Evolutionary conservation across 2,888 invertebrate species (phyloP).

Genomic region (Lochmaea capreae): DNA sequence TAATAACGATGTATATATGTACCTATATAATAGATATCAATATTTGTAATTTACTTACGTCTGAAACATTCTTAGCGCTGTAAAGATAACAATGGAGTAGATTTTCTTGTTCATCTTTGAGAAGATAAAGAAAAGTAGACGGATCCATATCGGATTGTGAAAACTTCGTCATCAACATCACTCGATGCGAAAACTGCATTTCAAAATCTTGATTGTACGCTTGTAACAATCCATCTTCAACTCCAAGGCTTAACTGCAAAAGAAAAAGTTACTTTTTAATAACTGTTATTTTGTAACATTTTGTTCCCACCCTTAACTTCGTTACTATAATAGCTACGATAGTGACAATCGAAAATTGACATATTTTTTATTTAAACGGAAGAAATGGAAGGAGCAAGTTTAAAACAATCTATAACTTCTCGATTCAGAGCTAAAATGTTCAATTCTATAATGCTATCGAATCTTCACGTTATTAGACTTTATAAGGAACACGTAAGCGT

Average conservation of each 20-base stretch:
- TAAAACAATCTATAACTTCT: background rate
- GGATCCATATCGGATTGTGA: slow-evolving; percentile 64
- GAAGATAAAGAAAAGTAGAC: slow-evolving; percentile 77
- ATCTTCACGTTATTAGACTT: slow-evolving; percentile 41
- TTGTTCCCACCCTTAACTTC: no score
- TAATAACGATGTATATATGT: no score
- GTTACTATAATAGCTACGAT: no score
- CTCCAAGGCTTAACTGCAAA: slow-evolving; percentile 77
- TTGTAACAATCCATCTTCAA: slow-evolving; percentile 77
- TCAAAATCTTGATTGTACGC: slow-evolving; percentile 79
- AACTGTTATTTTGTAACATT: background rate
- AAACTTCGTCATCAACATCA: slow-evolving; percentile 72
- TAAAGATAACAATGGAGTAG: slow-evolving; percentile 81
- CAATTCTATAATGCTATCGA: slow-evolving; percentile 38
- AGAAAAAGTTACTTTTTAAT: slow-evolving; percentile 23
- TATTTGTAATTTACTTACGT: slow-evolving; percentile 70
- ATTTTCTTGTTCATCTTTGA: slow-evolving; percentile 79
- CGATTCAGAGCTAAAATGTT: slow-evolving; percentile 32
- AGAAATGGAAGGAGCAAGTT: background rate
- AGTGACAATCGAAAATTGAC: background rate
- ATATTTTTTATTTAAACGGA: background rate
- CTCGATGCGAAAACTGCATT: slow-evolving; percentile 73
- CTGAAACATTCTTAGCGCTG: slow-evolving; percentile 73
- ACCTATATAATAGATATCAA: no score
- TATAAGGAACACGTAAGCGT: slow-evolving; percentile 37